phyloP scores from a whole-genome alignment of 2,797 vertebrate genomes.

The Podarcis siculus region DNA sequence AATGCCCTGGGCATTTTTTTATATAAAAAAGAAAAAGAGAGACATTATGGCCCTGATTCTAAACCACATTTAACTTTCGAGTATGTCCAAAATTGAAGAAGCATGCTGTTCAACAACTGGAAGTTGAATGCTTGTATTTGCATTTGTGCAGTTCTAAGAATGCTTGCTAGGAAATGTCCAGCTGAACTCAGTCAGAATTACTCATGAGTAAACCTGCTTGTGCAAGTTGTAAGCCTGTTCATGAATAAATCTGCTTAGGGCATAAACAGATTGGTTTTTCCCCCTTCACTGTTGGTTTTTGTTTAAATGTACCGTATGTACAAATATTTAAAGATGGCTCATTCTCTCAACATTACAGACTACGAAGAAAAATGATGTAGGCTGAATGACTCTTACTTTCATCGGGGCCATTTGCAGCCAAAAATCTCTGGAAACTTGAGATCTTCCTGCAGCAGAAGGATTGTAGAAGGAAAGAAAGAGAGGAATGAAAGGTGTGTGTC shows the following conservation, averaged over 20 bases:
- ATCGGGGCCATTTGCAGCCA: conserved; percentile 43
- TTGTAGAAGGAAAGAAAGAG: neutral
- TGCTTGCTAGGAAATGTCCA: neutral
- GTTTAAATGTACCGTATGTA: conserved; percentile 12
- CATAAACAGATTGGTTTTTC: neutral
- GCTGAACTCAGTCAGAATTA: neutral
- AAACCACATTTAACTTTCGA: neutral
- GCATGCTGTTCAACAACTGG: neutral
- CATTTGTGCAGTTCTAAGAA: neutral
- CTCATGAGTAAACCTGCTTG: neutral
- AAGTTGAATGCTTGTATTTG: neutral
- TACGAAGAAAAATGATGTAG: conserved; percentile 6
- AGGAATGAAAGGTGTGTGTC: conserved; percentile 14
- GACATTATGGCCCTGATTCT: neutral
- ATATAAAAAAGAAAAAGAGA: neutral
- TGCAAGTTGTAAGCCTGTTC: neutral
- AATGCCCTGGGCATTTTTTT: conserved; percentile 33
- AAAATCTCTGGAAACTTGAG: conserved; percentile 26
- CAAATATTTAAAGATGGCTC: conserved; percentile 39
- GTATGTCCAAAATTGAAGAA: neutral
- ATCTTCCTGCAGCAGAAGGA: conserved; percentile 35
- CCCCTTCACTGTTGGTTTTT: conserved; percentile 29
- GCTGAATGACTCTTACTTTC: conserved; percentile 36
- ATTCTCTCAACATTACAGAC: neutral
- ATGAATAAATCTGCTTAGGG: neutral